Conservation (phyloP, 2,888 invertebrate genomes). For the Trilocha varians region DNA sequence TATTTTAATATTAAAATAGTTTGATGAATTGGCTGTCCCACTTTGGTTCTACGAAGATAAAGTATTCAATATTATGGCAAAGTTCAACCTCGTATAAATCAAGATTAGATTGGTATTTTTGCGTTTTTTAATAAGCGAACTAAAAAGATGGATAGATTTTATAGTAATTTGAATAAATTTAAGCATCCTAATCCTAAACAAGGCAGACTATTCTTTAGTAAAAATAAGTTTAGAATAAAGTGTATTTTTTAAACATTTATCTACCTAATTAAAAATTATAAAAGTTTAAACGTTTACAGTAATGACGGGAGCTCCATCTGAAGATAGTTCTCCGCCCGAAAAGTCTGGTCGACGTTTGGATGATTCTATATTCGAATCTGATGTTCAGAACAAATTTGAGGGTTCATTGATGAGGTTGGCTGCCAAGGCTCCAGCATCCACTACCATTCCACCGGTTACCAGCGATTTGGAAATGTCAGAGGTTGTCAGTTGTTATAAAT, state of each 20-base stretch:
- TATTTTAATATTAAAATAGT: neutral
- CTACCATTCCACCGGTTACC: slow-evolving; percentile 9
- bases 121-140: neutral
- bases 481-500: slow-evolving; percentile 11
- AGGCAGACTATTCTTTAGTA: no score
- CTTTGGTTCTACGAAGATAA: neutral
- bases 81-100: no score
- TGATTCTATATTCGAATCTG: slow-evolving; percentile 37
- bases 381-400: slow-evolving; percentile 41
- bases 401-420: slow-evolving; percentile 49
- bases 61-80: neutral
- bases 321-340: slow-evolving; percentile 16
- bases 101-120: no score
- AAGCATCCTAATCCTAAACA: no score
- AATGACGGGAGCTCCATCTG: slow-evolving; percentile 21
- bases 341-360: slow-evolving; percentile 40
- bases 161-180: no score
- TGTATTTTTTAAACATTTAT: no score
- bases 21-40: neutral
- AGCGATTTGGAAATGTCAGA: slow-evolving; percentile 14
- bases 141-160: no score
- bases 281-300: slow-evolving; percentile 21
- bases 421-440: slow-evolving; percentile 24
- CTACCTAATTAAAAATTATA: neutral
- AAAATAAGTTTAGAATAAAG: no score